phyloP scores from a whole-genome alignment of 30 jellyfish, hydroid and myxozoan species.

The Pelagia noctiluca region DNA sequence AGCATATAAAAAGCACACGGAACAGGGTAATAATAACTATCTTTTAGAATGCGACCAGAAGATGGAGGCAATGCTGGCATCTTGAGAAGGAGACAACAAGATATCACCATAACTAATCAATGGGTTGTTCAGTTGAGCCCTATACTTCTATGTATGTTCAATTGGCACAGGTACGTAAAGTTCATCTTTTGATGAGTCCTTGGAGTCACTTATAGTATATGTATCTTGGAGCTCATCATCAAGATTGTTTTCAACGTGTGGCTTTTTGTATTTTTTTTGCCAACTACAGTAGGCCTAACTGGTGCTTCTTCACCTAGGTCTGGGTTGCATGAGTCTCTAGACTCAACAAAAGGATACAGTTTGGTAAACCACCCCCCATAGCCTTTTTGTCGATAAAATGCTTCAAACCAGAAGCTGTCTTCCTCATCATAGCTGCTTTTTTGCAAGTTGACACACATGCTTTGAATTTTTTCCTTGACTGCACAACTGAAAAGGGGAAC shows the following conservation, averaged over 20 bases:
- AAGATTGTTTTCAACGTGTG: no score
- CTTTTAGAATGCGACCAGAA: neutral
- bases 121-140: constrained; percentile 83
- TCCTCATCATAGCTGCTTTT: neutral
- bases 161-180: constrained; percentile 70
- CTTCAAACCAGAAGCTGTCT: neutral
- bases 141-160: constrained; percentile 24
- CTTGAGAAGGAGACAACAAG: neutral
- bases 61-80: constrained; percentile 21
- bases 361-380: neutral
- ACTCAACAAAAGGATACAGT: neutral
- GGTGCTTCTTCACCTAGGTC: neutral
- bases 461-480: neutral
- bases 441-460: neutral
- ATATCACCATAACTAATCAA: constrained; percentile 13
- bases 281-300: no score
- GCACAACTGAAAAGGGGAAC: neutral
- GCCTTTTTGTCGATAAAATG: neutral
- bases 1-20: neutral
- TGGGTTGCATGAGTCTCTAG: neutral
- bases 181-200: no score
- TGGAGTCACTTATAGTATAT: no score
- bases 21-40: constrained; percentile 8
- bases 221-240: no score
- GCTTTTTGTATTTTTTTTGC: no score